Evolutionary conservation across 1,140 invertebrate genomes (phyloP).

Genomic region (Rhizoglyphus robini): DNA sequence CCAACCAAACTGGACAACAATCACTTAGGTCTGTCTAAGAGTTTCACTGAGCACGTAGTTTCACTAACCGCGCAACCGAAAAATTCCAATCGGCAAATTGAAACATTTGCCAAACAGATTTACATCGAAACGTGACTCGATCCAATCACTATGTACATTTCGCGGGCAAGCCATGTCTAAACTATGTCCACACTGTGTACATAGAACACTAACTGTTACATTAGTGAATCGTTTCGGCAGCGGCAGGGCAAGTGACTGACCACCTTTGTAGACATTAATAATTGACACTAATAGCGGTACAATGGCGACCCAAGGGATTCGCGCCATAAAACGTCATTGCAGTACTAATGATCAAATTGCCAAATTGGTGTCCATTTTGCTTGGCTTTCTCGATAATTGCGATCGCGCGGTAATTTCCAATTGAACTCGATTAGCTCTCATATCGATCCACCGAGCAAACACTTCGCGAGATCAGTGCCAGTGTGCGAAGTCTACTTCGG

Average conservation of each 20-base stretch:
- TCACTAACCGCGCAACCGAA: too few species aligned
- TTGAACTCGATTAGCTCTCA: constrained; percentile 5
- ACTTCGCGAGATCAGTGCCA: neutral
- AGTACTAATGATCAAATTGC: neutral
- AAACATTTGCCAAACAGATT: neutral
- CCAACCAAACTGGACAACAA: neutral
- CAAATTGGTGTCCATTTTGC: neutral
- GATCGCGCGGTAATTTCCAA: neutral
- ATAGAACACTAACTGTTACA: too few species aligned
- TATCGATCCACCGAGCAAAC: constrained; percentile 9
- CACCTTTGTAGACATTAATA: constrained; percentile 9
- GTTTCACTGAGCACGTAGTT: too few species aligned
- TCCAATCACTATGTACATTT: too few species aligned
- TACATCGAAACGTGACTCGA: constrained; percentile 6
- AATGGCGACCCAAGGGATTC: neutral
- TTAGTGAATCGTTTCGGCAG: too few species aligned
- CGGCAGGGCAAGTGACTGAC: neutral
- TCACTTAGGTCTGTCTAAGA: too few species aligned
- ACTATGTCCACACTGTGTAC: too few species aligned
- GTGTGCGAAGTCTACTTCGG: neutral
- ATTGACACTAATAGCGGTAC: constrained; percentile 8
- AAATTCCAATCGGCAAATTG: constrained; percentile 15
- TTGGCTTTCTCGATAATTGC: neutral
- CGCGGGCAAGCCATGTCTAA: neutral
- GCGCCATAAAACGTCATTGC: too few species aligned